Base-by-base conservation (phyloP, 2,888 invertebrate genomes). In the Eumacrocentrus americanus region DNA sequence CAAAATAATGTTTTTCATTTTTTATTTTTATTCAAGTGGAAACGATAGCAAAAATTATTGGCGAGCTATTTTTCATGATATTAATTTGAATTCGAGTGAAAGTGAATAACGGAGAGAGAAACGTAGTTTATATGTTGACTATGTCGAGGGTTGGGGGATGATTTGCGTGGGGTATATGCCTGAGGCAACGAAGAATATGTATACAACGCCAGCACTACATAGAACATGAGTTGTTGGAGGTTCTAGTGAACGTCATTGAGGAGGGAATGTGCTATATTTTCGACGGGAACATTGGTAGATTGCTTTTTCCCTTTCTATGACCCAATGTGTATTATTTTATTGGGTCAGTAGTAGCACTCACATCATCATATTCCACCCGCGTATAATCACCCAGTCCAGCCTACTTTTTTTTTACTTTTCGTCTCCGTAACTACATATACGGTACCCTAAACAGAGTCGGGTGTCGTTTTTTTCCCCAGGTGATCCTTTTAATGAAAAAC, bases 221-320 rank as follows among this genome's bases (percentile, higher is more conserved):
- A 46, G 25, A 14, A 11, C 23, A n/a, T 7, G 46, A 46, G 23
- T 46, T 46, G 12, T 23, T 23, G n/a, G 2, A 46, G 1, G 12
- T 1, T 12, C 6, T 46, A 46, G 25, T 38, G 42, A 5, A 11
- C 29, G 50, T 34, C 25, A 34, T 14, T 40, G 18, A 23, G 40
- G 12, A n/a, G 52, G 25, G 29, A 48, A 42, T 22, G 25, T 74
- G 69, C 68, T 72, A 74, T 76, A 29, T 29, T 29, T 75, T 74
- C 70, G 70, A 72, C 71, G 70, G 70, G 65, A 70, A 70, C 68
- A 68, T 70, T 73, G 70, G 70, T 72, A 72, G 71, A 22, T 7
- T 46, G 72, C 74, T 72, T 75, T 78, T 77, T 77, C 74, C 72
- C 77, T 76, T 75, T 77, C 76, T 75, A 75, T 77, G 76, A 77